These are phyloP conservation scores for Rhyacophila evoluta DNA, from an alignment of 2,888 invertebrate species.

Conservation along the genomic window DNA sequence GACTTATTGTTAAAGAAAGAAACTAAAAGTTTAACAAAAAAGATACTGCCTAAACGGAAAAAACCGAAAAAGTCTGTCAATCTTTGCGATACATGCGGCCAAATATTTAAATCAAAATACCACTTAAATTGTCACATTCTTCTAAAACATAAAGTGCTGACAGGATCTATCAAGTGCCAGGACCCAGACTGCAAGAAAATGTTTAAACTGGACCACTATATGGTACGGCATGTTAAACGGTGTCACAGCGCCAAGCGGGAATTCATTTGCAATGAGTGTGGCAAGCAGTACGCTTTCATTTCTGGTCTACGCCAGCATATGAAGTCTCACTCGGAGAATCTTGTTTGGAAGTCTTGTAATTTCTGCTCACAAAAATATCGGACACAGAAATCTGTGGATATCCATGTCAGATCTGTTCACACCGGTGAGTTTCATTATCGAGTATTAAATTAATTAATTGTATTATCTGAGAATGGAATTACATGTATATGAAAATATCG, in stretches of 20 bases:
- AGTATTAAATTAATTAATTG: too few species aligned
- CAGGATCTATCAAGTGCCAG: conserved; percentile 59
- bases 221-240: conserved; percentile 62
- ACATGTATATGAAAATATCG: too few species aligned
- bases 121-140: conserved; percentile 50
- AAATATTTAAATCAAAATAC: conserved; percentile 51
- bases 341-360: conserved; percentile 61
- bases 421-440: too few species aligned
- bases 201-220: conserved; percentile 60
- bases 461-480: too few species aligned
- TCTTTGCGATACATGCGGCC: conserved; percentile 53
- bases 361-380: conserved; percentile 64
- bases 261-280: conserved; percentile 64
- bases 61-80: conserved; percentile 28
- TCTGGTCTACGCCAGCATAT: conserved; percentile 61
- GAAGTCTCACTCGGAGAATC: conserved; percentile 61
- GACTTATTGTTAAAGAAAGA: conserved; percentile 26
- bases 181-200: conserved; percentile 59
- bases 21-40: not conserved
- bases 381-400: conserved; percentile 63
- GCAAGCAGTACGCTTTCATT: conserved; percentile 61
- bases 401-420: conserved; percentile 67
- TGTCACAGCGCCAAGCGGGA: conserved; percentile 60
- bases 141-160: conserved; percentile 38
- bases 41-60: not conserved